Base-by-base conservation (phyloP, 2,113 vertebrate genomes). In the Gymnobelideus leadbeateri region DNA sequence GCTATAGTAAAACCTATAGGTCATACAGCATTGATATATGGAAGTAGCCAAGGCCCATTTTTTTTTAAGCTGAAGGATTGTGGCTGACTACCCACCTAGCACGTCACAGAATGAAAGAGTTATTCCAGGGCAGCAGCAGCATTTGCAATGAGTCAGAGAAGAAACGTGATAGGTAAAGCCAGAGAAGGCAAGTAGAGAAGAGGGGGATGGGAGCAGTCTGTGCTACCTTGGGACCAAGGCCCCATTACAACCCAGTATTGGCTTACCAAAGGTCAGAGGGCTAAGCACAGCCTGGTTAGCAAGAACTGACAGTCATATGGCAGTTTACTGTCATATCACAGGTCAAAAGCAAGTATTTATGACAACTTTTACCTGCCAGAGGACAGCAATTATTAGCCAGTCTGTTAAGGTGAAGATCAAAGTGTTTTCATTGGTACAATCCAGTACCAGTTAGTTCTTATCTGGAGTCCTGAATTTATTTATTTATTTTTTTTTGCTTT, bases 271-370 rank as follows among this genome's bases (percentile, higher is more conserved):
- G 3, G 50, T 46, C 0, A 92, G 47, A 3, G 16, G 49, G 51
- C 89, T 21, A 94, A 43, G 68, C 92, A n/a, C 43, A 49, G 37
- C 89, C n/a, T 26, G 4, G 5, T 77, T 49, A 1, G 28, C 52
- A 84, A 50, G 47, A 90, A 92, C n/a, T 49, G 50, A 16, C 25
- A 25, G 21, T 52, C 89, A 50, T 3, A 51, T 61, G 93, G 90
- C 93, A 50, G 26, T 89, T 24, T 95, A 89, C 53, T 50, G 19
- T 91, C 91, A 94, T 25, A 51, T 54, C 84, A 53, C 92, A 50
- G 84, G 95, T 92, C 92, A 77, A 28, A n/a, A 89, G 90, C 0
- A 94, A 52, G 61, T 92, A 14, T 55, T 52, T 89, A 77, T 43
- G 37, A n/a, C 68, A 43, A 6, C 37, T n/a, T 77, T 77, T 77